phyloP scores from a whole-genome alignment of 2,113 vertebrate species.

The Falcunculus frontatus region DNA sequence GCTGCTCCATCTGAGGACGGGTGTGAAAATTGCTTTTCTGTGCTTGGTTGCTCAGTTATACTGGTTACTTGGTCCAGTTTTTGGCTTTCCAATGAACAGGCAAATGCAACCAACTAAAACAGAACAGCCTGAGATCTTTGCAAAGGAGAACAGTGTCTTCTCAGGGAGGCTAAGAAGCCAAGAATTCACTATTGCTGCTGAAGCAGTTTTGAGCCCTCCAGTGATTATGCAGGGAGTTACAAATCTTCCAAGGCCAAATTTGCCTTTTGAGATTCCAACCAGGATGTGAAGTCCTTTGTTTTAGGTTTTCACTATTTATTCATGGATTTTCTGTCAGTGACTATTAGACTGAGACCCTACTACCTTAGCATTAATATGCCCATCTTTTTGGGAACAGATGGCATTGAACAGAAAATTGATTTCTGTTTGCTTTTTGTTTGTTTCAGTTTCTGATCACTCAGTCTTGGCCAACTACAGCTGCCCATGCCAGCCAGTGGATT shows the following conservation, averaged over 20 bases:
- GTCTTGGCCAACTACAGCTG: constrained; percentile 73
- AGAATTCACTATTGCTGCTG: background rate
- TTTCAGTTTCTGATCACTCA: constrained; percentile 74
- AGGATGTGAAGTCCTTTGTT: background rate
- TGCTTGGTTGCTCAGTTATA: background rate
- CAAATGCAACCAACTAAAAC: background rate
- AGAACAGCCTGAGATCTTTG: background rate
- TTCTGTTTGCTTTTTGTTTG: background rate
- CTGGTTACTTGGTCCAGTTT: background rate
- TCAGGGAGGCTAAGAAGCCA: background rate
- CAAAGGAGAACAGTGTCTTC: background rate
- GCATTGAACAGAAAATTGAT: background rate
- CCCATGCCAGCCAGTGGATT: constrained; percentile 72
- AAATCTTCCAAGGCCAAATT: background rate
- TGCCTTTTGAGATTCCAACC: background rate
- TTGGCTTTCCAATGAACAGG: background rate
- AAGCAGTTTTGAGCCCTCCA: background rate
- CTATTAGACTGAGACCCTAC: background rate
- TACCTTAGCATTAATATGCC: background rate
- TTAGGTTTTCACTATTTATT: background rate
- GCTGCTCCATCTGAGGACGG: background rate
- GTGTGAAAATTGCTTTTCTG: background rate
- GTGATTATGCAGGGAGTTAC: background rate
- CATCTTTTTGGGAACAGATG: background rate
- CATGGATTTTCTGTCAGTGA: background rate